Evolutionary conservation across 2,113 vertebrate genomes (phyloP), one percentile per base, ranked within the genome.

Genomic region (Lepus europaeus): DNA sequence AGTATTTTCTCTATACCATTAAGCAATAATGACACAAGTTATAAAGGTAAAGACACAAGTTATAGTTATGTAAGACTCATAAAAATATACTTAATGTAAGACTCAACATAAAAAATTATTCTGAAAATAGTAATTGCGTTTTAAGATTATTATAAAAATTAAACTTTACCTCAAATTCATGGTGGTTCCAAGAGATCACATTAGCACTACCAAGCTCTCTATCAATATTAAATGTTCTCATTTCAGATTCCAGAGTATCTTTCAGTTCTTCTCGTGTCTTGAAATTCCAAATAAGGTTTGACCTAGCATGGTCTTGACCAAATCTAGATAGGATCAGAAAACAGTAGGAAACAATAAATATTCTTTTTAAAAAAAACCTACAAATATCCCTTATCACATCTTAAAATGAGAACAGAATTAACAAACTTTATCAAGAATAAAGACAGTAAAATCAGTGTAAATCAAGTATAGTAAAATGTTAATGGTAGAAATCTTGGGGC

Each of bases 221-320:
- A 97, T 99, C 99, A 87, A 99, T 98, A 61, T 98, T 98, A 98
- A 99, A 99, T 2, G 99, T 98, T 88, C 99, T 99, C 99, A 99
- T 99, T 97, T 99, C 99, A 72, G 99, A 99, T 95, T 99, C 99
- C 92, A 99, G 99, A 90, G 99, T 98, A 81, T 99, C 99, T 81
- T 99, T 99, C 95, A 99, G 98, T 97, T 99, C 99, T 98, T 99
- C 99, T 56, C 99, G 98, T 5, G 99, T 99, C 98, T 99, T 99
- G 97, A 99, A 99, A 98, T 99, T 99, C 99, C 99, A 99, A 98
- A 99, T 99, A 94, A 99, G 98, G 97, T 99, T 99, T 74, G 99
- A 99, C 63, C 98, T 98, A 14, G 99, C 99, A 79, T 99, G 99
- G 97, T 99, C 99, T 61, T 99, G 98, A 98, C 99, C 99, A 98